phyloP scores from a whole-genome alignment of 2,113 vertebrate genomes.

The Rafetus swinhoei region DNA sequence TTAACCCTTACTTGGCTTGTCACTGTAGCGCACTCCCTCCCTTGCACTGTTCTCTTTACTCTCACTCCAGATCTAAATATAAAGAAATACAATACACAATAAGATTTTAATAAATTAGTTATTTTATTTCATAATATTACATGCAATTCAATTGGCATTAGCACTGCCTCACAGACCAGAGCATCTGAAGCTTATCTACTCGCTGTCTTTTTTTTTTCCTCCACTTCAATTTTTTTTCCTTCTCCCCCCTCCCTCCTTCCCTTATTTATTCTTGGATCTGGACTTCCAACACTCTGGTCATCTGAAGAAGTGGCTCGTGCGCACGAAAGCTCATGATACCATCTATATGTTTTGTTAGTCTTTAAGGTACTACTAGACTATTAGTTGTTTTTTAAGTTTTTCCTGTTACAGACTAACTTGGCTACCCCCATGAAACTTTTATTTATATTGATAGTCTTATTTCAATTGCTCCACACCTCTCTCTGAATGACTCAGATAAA shows the following conservation, averaged over 20 bases:
- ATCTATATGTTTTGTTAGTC: too few species aligned
- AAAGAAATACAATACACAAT: neutral
- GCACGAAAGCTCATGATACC: too few species aligned
- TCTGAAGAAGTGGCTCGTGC: too few species aligned
- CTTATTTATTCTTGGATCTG: too few species aligned
- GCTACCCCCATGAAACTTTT: neutral
- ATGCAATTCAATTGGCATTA: neutral
- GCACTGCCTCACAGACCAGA: neutral
- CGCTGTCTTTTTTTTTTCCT: too few species aligned
- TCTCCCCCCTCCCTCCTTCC: too few species aligned
- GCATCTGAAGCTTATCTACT: neutral
- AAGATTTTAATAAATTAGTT: neutral
- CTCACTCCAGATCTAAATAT: neutral
- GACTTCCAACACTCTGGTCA: too few species aligned
- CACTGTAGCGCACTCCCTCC: neutral
- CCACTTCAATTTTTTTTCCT: too few species aligned
- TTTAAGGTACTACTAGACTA: too few species aligned
- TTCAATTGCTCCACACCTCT: conserved; percentile 74
- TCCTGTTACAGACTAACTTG: too few species aligned
- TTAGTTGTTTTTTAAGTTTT: too few species aligned
- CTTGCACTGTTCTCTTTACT: neutral
- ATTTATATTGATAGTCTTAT: conserved; percentile 20
- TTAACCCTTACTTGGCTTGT: neutral
- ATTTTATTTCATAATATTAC: rapidly evolving
- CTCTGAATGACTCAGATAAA: conserved; percentile 81